These are phyloP conservation scores for Gymnopithys bicolor DNA, from an alignment of 2,797 vertebrate genomes.

Conservation along the genomic window DNA sequence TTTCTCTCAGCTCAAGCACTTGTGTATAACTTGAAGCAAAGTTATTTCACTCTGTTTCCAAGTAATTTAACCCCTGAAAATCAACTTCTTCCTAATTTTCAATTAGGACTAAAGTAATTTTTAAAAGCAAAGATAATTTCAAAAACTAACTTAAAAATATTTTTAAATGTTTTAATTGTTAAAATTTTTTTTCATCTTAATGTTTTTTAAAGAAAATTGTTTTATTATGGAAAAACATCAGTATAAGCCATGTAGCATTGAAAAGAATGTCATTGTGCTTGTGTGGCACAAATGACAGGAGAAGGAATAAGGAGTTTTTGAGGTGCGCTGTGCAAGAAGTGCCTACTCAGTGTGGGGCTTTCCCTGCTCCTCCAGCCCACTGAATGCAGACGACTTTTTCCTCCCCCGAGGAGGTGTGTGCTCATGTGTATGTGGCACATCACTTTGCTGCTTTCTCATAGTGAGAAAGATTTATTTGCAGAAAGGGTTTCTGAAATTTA, in stretches of 20 bases:
- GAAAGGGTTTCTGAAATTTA: not conserved
- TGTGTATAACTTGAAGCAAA: not conserved
- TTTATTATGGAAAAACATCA: not conserved
- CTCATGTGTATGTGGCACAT: accelerated
- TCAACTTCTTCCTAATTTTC: not conserved
- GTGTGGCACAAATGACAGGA: not conserved
- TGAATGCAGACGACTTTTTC: accelerated
- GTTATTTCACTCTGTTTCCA: not conserved
- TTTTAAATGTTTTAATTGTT: not conserved
- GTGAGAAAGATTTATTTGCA: not conserved
- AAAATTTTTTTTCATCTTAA: not conserved
- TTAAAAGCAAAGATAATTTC: not conserved
- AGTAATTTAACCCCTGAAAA: not conserved
- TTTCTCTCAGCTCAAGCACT: not conserved
- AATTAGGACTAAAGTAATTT: not conserved
- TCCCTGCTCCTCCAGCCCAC: not conserved
- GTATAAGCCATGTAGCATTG: not conserved
- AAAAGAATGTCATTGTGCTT: not conserved
- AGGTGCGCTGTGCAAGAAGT: not conserved
- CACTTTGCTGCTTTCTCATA: not conserved
- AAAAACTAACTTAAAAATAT: not conserved
- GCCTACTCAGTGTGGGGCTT: accelerated
- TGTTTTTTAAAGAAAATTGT: accelerated
- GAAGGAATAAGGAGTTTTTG: not conserved
- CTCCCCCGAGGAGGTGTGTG: accelerated